Percentiles rank a stretch among this genome's conserved stretches.
phyloP scores from a whole-genome alignment of 2,888 invertebrate genomes.

The Perizoma affinitatum region DNA sequence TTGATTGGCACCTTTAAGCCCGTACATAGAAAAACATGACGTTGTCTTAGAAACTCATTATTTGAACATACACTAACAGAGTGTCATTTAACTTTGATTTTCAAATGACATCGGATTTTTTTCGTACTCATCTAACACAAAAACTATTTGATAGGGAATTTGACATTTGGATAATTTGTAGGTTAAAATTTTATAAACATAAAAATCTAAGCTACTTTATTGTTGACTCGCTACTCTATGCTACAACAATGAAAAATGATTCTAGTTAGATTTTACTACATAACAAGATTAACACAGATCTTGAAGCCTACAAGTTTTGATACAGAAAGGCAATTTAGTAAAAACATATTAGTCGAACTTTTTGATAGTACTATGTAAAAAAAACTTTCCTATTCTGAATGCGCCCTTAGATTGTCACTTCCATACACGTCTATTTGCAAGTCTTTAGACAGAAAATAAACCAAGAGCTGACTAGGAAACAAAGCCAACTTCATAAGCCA shows the following conservation, averaged over 20 bases:
- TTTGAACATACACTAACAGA: conserved; percentile 10
- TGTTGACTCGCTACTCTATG: too few relatives aligned
- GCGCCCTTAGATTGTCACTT: conserved; percentile 23
- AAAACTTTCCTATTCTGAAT: conserved; percentile 7
- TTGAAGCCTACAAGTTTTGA: too few relatives aligned
- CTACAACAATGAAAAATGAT: too few relatives aligned
- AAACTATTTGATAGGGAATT: conserved; percentile 1
- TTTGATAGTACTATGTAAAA: background rate
- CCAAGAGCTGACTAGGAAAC: conserved; percentile 50
- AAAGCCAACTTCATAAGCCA: conserved; percentile 40
- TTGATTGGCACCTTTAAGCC: too few relatives aligned
- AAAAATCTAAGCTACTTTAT: background rate
- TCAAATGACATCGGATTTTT: conserved; percentile 53
- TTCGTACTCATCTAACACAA: conserved; percentile 18
- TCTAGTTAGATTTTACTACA: too few relatives aligned
- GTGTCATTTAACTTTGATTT: conserved; percentile 58
- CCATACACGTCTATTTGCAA: conserved; percentile 30
- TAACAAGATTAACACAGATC: too few relatives aligned
- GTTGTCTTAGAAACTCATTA: conserved; percentile 4
- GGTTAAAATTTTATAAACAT: too few relatives aligned
- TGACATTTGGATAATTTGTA: background rate
- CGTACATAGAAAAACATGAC: conserved; percentile 7
- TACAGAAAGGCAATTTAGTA: too few relatives aligned
- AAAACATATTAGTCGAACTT: too few relatives aligned
- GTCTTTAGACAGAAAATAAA: conserved; percentile 42